A percentile compares a stretch with the other conserved stretches of the same genome.
Evolutionary conservation across 2,888 invertebrate species (phyloP).

Genomic region (Leptopterna dolabrata): DNA sequence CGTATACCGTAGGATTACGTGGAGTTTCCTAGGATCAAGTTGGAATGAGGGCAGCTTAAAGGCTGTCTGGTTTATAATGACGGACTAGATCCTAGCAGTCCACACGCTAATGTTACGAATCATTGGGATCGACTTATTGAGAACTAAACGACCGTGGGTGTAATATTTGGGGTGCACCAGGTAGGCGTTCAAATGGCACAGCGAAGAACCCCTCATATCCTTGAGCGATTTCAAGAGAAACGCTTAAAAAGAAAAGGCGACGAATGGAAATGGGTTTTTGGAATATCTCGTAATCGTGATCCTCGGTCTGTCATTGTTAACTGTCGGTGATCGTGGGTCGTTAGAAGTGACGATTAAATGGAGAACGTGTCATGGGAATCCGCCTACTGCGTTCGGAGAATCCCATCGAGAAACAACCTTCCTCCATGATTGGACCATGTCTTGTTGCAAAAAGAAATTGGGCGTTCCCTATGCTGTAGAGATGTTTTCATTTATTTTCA

Average conservation of each 20-base stretch:
- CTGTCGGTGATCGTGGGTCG: background rate
- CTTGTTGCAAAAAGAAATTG: background rate
- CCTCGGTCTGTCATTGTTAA: background rate
- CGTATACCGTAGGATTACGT: no score
- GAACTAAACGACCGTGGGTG: background rate
- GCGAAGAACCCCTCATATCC: background rate
- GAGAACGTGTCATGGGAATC: background rate
- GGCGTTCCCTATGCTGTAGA: no score
- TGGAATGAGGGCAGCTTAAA: no score
- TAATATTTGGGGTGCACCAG: background rate
- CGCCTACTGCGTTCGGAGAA: conserved; percentile 2
- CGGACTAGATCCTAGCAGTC: no score
- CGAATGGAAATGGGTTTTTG: background rate
- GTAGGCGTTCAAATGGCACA: background rate
- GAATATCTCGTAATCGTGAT: background rate
- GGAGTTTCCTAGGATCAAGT: no score
- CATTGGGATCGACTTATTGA: background rate
- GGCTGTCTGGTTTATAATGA: no score
- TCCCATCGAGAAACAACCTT: background rate
- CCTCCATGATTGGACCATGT: background rate
- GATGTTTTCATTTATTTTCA: no score
- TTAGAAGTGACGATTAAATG: background rate
- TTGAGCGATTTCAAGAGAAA: background rate
- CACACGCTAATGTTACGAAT: background rate
- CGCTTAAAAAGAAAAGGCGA: background rate